Base-by-base conservation (phyloP, 2,888 invertebrate species). In the Microctonus brassicae region DNA sequence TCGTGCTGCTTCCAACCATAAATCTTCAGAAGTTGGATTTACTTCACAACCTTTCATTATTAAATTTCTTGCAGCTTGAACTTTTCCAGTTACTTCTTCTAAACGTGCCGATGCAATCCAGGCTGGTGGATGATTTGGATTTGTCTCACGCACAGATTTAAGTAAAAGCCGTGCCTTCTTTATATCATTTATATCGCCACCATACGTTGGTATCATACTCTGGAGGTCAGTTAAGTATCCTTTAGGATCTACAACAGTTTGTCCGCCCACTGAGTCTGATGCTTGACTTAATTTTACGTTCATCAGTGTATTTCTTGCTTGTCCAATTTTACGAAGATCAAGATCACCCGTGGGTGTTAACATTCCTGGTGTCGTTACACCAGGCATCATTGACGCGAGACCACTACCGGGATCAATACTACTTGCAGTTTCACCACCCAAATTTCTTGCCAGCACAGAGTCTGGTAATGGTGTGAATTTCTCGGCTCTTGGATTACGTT, bases 201-300 rank as follows among this genome's bases (percentile, higher is more conserved):
- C 99, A 83, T 98, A 97, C 0, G 97, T 96, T 0, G 99, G 99
- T 81, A 99, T 96, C 98, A 99, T 99, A 24, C 98, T 98, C 85
- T 99, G 98, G 61, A 99, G 89, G 88, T 99, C 99, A 0, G 99
- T 99, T n/a, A 99, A 91, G 86, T 99, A 99, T 1, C 99, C 99
- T 88, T 99, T 99, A 0, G 99, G 99, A 89, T 99, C 99, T 0
- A 99, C 98, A 0, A 99, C 99, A 0, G 99, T 99, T 89, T 99
- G 99, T 0, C 99, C 99, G 2, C 96, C 95, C 0, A 99, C 99
- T 0, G 99, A 99, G 88, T 99, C 99, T 0, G 99, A 98, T 1
- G 95, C 95, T 76, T 88, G 87, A 74, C 83, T 86, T 33, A 99
- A 88, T 88, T 99, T 98, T 0, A 99, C 99, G 84, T 98, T 98